Percentiles rank a stretch among this genome's conserved stretches.
phyloP scores from a whole-genome alignment of 2,113 vertebrate genomes.

The Crotalus horridus region DNA sequence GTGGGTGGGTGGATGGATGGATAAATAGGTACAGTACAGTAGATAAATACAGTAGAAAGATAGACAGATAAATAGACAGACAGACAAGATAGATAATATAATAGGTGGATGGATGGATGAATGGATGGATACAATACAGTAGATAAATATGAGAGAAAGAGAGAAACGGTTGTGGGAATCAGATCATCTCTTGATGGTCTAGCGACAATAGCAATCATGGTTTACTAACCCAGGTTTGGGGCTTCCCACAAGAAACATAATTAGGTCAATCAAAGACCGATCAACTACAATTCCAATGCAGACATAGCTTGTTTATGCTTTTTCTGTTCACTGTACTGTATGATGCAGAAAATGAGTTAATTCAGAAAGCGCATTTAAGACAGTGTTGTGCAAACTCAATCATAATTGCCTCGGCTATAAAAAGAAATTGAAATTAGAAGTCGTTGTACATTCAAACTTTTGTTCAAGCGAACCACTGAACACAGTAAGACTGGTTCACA shows the following conservation, averaged over 20 bases:
- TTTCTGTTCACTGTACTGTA: background rate
- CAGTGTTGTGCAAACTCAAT: background rate
- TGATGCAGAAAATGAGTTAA: background rate
- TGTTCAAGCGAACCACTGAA: background rate
- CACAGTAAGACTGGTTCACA: background rate
- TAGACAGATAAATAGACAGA: too few species aligned
- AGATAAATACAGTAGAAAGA: too few species aligned
- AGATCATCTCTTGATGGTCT: background rate
- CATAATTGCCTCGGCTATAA: background rate
- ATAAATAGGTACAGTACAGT: too few species aligned
- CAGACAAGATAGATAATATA: too few species aligned
- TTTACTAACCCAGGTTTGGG: background rate
- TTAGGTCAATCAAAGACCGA: background rate
- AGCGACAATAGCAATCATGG: background rate
- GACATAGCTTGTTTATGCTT: background rate
- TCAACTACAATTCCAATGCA: background rate
- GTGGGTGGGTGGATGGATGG: too few species aligned
- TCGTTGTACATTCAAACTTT: background rate
- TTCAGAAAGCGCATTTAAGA: background rate
- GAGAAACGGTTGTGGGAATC: background rate
- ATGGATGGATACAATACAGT: background rate
- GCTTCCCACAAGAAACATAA: background rate
- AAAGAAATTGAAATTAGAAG: background rate
- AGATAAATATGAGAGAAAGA: background rate
- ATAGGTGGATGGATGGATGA: background rate